A percentile compares a stretch with the other conserved stretches of the same genome.
phyloP scores from a whole-genome alignment of 1,140 invertebrate species.

The Mamestra configurata region DNA sequence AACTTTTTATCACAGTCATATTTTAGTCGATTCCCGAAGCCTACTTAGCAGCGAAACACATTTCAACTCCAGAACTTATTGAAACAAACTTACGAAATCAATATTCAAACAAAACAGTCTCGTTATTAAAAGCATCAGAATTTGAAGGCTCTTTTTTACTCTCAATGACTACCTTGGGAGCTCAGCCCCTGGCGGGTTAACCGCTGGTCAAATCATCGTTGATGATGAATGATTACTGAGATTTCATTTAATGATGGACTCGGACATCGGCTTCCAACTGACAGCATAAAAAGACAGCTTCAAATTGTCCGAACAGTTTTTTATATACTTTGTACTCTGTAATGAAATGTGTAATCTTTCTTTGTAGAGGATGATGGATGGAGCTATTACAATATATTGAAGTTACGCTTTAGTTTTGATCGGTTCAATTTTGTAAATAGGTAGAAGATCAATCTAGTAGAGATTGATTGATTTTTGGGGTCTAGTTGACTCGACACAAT shows the following conservation, averaged over 20 bases:
- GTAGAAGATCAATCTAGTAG: conserved; percentile 22
- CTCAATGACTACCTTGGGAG: conserved; percentile 67
- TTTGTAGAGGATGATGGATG: conserved; percentile 58
- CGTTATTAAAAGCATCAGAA: conserved; percentile 54
- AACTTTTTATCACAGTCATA: background rate
- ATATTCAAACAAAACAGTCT: conserved; percentile 52
- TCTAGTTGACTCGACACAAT: background rate
- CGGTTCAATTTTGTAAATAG: conserved; percentile 45
- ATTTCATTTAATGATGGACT: conserved; percentile 82
- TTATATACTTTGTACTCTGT: conserved; percentile 59
- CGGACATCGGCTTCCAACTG: conserved; percentile 69
- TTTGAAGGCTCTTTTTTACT: conserved; percentile 56
- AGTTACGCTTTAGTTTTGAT: conserved; percentile 44
- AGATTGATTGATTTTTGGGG: conserved; percentile 37
- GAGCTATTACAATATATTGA: conserved; percentile 53
- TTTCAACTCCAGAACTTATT: conserved; percentile 27
- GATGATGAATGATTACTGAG: conserved; percentile 86
- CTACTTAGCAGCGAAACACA: conserved; percentile 17
- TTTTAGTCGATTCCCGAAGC: background rate
- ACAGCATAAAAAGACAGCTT: conserved; percentile 67
- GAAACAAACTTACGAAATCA: conserved; percentile 47
- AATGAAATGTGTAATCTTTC: conserved; percentile 74
- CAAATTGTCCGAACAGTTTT: conserved; percentile 59
- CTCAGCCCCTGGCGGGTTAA: conserved; percentile 71
- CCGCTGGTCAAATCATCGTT: conserved; percentile 78